Conservation (phyloP, 2,113 vertebrate genomes). For the Ctenomys sociabilis region DNA sequence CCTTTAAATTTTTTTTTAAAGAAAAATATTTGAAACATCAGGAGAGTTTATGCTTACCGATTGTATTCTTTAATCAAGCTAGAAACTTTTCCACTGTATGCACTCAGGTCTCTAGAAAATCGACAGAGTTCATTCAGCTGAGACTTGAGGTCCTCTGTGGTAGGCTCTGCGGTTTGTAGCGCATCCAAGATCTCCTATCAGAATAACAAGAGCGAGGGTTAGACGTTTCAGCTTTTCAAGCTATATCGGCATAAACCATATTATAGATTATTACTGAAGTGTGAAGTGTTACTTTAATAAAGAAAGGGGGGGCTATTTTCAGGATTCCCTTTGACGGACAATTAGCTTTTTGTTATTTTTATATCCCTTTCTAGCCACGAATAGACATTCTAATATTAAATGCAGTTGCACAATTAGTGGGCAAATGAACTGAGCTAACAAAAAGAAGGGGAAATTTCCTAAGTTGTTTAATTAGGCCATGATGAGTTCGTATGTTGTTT, state of each 20-base stretch:
- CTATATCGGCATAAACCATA: background rate
- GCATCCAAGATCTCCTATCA: constrained; percentile 91
- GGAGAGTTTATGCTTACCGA: constrained; percentile 87
- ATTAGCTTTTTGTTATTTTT: background rate
- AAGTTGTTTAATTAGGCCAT: background rate
- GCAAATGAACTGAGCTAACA: background rate
- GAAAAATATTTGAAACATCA: background rate
- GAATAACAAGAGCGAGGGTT: constrained; percentile 59
- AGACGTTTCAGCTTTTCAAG: background rate
- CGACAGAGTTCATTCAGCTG: constrained; percentile 95
- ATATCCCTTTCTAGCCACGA: background rate
- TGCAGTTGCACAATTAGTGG: background rate
- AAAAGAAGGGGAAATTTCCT: background rate
- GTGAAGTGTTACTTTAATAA: background rate
- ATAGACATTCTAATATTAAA: background rate
- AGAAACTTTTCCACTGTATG: constrained; percentile 94
- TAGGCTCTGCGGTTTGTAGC: constrained; percentile 91
- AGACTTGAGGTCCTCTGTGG: constrained; percentile 94
- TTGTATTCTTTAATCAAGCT: constrained; percentile 97
- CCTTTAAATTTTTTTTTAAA: background rate
- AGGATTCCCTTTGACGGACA: background rate
- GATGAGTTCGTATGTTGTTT: background rate
- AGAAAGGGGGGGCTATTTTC: background rate
- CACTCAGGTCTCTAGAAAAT: constrained; percentile 94
- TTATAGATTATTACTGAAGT: background rate